Evolutionary conservation across 2,888 invertebrate species (phyloP).

Genomic region (Hypercompe scribonia): DNA sequence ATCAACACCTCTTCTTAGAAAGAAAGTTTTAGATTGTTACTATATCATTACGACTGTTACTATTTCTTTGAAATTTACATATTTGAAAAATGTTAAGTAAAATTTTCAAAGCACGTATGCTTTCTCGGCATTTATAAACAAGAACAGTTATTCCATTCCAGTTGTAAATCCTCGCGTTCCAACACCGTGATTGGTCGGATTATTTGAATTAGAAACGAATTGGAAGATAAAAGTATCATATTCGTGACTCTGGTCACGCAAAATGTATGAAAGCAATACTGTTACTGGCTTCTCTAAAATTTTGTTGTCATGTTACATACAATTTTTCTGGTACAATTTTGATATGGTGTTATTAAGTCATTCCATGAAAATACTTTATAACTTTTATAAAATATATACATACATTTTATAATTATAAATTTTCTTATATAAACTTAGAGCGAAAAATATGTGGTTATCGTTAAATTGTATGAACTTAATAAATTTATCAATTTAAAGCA

Average conservation of each 20-base stretch:
- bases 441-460: conserved; percentile 4
- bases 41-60: too few relatives aligned
- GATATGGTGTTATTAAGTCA: conserved; percentile 27
- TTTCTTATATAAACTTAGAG: conserved; percentile 13
- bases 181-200: conserved; percentile 45
- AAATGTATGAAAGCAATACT: conserved; percentile 44
- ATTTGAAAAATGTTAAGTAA: neutral
- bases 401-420: conserved; percentile 15
- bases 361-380: conserved; percentile 21
- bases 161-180: conserved; percentile 41
- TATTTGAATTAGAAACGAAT: conserved; percentile 50
- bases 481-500: too few relatives aligned
- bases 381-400: conserved; percentile 13
- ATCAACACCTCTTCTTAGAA: too few relatives aligned
- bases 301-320: conserved; percentile 38
- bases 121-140: neutral
- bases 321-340: conserved; percentile 43
- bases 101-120: neutral
- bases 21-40: too few relatives aligned
- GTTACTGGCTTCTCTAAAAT: conserved; percentile 38
- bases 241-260: conserved; percentile 45
- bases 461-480: conserved; percentile 10
- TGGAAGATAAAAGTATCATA: conserved; percentile 38
- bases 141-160: conserved; percentile 34
- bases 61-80: neutral